These are phyloP conservation scores for Chrysemys picta DNA, from an alignment of 2,113 vertebrate genomes.

Conservation along the genomic window DNA sequence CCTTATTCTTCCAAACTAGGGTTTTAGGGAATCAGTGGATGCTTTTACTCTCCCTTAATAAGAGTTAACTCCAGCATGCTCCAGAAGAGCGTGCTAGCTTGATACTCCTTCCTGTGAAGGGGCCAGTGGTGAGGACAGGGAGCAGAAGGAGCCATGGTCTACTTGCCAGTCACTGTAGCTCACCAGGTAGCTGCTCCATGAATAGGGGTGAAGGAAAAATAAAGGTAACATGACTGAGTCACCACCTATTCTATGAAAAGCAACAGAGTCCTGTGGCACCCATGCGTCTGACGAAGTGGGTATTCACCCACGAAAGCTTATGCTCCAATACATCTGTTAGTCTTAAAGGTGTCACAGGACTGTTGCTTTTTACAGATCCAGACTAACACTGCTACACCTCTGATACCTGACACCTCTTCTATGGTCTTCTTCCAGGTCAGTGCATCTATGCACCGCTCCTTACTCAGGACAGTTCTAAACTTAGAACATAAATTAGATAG, in stretches of 20 bases:
- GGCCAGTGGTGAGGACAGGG: accelerated
- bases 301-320: no score
- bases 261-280: no score
- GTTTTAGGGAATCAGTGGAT: background rate
- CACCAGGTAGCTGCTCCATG: no score
- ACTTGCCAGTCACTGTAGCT: accelerated
- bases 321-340: no score
- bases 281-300: no score
- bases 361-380: no score
- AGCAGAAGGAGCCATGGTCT: background rate
- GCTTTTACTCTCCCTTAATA: no score
- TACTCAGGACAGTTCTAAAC: background rate
- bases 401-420: background rate
- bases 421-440: background rate
- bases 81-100: background rate
- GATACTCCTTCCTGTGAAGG: background rate
- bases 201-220: background rate
- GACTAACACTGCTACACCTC: no score
- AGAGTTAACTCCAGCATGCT: background rate
- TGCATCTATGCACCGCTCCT: background rate
- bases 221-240: background rate
- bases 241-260: background rate
- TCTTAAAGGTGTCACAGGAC: no score
- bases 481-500: background rate
- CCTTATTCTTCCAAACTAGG: background rate